phyloP scores from a whole-genome alignment of 2,888 invertebrate genomes.

The Melolontha melolontha region DNA sequence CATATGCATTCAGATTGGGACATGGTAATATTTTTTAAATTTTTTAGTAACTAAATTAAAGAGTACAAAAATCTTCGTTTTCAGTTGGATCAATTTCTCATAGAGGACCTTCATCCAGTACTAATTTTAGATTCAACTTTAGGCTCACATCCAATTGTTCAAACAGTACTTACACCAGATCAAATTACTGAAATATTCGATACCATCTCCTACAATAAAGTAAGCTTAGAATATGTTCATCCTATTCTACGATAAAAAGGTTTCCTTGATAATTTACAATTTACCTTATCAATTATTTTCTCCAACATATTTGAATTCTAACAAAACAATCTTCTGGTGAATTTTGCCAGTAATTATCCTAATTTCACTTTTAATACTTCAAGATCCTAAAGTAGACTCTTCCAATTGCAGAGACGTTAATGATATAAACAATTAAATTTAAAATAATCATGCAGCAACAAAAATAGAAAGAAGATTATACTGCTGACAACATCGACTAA shows the following conservation, averaged over 20 bases:
- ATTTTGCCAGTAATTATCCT: too few relatives aligned
- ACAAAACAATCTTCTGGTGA: conserved; percentile 4
- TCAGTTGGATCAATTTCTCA: conserved; percentile 82
- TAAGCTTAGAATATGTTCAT: conserved; percentile 58
- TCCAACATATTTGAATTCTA: too few relatives aligned
- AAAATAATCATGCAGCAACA: too few relatives aligned
- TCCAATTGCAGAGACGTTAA: too few relatives aligned
- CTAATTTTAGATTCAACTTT: conserved; percentile 81
- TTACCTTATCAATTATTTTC: too few relatives aligned
- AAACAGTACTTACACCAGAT: conserved; percentile 85
- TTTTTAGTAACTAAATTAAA: not conserved
- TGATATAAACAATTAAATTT: too few relatives aligned
- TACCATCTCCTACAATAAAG: conserved; percentile 91
- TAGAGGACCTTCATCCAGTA: conserved; percentile 78
- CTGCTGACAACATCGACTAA: too few relatives aligned
- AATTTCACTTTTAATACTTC: too few relatives aligned
- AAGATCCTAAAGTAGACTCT: too few relatives aligned
- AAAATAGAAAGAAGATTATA: too few relatives aligned
- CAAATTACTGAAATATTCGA: conserved; percentile 95
- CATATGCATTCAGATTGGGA: conserved; percentile 82
- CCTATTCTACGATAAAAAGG: too few relatives aligned
- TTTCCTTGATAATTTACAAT: too few relatives aligned
- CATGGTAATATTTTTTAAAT: conserved; percentile 70
- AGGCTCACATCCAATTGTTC: conserved; percentile 91
- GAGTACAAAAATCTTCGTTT: conserved; percentile 35